Evolutionary conservation across 2,888 invertebrate genomes (phyloP), one percentile per base, ranked within the genome.

Genomic region (Drosophila robusta): DNA sequence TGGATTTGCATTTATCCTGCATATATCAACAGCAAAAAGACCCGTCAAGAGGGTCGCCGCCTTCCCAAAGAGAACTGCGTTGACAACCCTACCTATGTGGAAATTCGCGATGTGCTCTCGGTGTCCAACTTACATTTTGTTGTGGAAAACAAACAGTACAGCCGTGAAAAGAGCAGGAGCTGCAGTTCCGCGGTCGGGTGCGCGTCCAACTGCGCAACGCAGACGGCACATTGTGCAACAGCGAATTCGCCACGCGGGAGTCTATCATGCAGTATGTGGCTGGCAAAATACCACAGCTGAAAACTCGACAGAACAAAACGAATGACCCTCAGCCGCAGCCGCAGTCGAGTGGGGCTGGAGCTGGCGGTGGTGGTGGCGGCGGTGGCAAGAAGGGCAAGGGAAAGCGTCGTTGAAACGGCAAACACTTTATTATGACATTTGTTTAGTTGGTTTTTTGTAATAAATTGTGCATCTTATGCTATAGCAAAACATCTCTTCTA

Each of bases 1-100:
- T 99, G 99, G 99, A 94, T 99, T 62, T 98, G 98, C 90, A 95
- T 99, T 70, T 99, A 99, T 92, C 99, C 99, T 60, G 96, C 98
- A 0, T 99, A 99, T 88, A 93, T 99, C 51, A 99, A 99, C 91
- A 97, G 96, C 85, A 98, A 98, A 90, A 98, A 97, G 91, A 96
- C 98, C 0, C 91, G 96, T 14, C 97, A 97, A 1, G 96, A 98
- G 92, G 99, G 99, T 5, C 94, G 99, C 34, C 95, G 95, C 79
- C 93, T 99, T 22, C 93, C 96, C 1, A 97, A 97, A 92, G 94
- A 95, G 2, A 95, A 95, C 90, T 98, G 97, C 91, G 96, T 99
- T 0, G 98, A 99, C 83, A 98, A 98, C 92, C 99, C 99, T 12
- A 98, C 98, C 0, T 96, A 96, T 91, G 95, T 96, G 85, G 99